Evolutionary conservation across 2,888 invertebrate genomes (phyloP), one percentile per base, ranked within the genome.

Genomic region (Falcaria lacertinaria): DNA sequence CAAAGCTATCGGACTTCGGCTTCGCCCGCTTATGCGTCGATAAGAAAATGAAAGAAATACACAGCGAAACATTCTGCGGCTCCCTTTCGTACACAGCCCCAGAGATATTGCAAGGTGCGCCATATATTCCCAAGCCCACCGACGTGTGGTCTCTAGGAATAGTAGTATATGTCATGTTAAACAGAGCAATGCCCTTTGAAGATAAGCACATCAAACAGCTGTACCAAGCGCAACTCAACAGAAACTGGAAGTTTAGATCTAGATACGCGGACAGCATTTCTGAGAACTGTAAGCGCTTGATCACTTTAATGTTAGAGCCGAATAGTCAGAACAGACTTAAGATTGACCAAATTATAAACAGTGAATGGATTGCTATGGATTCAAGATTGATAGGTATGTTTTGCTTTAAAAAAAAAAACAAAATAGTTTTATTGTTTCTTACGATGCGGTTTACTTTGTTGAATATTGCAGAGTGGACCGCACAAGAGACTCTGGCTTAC

Each of bases 31-130:
- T 63, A 36, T 85, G 86, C 53, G 75, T 90, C 14, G 85, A 90
- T 52, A 77, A 80, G 38, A 71, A 73, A 43, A 64, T 77, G 34
- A 78, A 69, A 43, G 82, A 88, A 19, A 73, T 93, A 13, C 81
- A 92, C 40, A 96, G 96, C 61, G 92, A 93, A 60, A 96, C 96
- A 0, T 96, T 94, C 72, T 97, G 96, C 68, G 97, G 96, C 0
- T 96, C 96, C 0, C 80, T 96, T 14, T 95, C 96, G 0, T 97
- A 97, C 66, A 96, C 95, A 0, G 95, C 97, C 0, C 96, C 97
- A 0, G 97, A 97, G 82, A 93, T 97, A 47, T 83, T 97, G n/a
- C 91, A 92, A 52, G 95, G 95, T 0, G 82, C 91, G 2, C 93
- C 94, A 0, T 95, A 95, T 66, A 91, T 90, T 55, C 94, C 94